Percentiles rank a stretch among this genome's conserved stretches.
Conservation (phyloP, 1,140 invertebrate genomes). For the Lepidotrigona ventralis region DNA sequence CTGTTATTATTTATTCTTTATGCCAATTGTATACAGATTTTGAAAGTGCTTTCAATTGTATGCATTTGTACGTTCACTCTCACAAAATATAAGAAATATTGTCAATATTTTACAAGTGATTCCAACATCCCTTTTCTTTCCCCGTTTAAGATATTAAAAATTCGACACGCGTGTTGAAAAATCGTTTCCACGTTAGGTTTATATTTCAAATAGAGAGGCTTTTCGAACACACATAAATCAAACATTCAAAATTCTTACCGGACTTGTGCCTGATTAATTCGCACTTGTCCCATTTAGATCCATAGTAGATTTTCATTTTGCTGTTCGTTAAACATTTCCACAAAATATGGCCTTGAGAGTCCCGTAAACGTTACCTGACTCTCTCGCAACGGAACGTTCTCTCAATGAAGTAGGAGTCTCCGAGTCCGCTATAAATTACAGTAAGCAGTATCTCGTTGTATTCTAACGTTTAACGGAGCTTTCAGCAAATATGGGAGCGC, state of each 20-base stretch:
- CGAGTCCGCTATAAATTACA: constrained; percentile 13
- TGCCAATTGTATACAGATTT: too few relatives aligned
- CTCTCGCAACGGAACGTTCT: not conserved
- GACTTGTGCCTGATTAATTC: not conserved
- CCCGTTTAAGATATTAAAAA: too few relatives aligned
- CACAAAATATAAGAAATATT: too few relatives aligned
- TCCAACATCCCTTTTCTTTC: too few relatives aligned
- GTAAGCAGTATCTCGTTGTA: constrained; percentile 10
- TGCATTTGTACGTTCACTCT: too few relatives aligned
- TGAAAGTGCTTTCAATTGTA: too few relatives aligned
- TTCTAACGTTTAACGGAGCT: constrained; percentile 41
- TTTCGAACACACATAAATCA: not conserved
- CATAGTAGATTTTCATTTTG: not conserved
- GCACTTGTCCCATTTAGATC: not conserved
- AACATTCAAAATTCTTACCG: not conserved
- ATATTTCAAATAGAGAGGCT: not conserved
- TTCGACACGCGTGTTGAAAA: too few relatives aligned
- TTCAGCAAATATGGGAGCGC: constrained; percentile 35
- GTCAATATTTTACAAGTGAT: too few relatives aligned
- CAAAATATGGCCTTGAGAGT: not conserved
- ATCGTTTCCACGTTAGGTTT: not conserved
- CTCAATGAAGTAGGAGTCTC: not conserved
- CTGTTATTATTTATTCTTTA: too few relatives aligned
- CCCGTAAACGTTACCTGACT: not conserved
- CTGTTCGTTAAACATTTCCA: not conserved